Evolutionary conservation across 2,888 invertebrate species (phyloP).

Genomic region (Caprella mutica): DNA sequence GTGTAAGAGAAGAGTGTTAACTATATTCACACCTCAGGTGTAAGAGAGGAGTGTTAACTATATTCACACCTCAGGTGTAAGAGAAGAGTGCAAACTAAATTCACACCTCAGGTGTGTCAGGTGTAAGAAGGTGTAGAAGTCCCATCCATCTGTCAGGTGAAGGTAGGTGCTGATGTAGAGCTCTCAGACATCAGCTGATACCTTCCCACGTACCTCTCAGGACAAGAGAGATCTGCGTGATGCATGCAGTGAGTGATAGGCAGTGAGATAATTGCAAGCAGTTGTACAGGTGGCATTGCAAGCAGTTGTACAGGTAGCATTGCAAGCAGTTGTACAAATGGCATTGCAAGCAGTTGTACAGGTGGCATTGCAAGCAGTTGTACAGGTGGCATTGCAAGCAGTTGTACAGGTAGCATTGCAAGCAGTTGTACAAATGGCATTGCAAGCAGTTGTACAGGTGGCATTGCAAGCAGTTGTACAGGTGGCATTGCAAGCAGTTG

Average conservation of each 20-base stretch:
- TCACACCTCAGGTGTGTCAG: not conserved
- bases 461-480: too few species aligned
- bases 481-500: too few species aligned
- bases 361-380: too few species aligned
- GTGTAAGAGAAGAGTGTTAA: too few species aligned
- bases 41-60: not conserved
- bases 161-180: conserved; percentile 20
- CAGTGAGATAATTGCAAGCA: not conserved
- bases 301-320: too few species aligned
- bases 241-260: not conserved
- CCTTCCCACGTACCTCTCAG: conserved; percentile 31
- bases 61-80: not conserved
- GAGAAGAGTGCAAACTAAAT: not conserved
- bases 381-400: too few species aligned
- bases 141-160: not conserved
- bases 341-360: too few species aligned
- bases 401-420: too few species aligned
- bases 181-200: conserved; percentile 33
- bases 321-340: too few species aligned
- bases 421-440: too few species aligned
- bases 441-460: too few species aligned
- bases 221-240: conserved; percentile 30
- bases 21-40: not conserved
- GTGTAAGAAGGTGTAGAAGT: not conserved
- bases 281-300: too few species aligned